These are phyloP conservation scores for Planiliza haematocheilus DNA, from an alignment of 2,113 vertebrate genomes.

Conservation along the genomic window DNA sequence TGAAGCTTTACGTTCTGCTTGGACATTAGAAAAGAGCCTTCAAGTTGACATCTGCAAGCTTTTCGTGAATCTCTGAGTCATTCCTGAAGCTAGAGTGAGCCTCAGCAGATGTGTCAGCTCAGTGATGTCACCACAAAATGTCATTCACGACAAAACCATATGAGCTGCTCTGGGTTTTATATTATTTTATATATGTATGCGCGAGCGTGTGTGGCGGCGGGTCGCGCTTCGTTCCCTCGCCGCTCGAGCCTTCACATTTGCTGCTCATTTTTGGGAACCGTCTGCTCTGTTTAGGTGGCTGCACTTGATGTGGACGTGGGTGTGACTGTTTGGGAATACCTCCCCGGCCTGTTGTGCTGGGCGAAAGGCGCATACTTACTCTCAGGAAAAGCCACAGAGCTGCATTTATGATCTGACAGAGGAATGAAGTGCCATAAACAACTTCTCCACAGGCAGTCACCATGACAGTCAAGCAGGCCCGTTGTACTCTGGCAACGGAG, in stretches of 20 bases:
- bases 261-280: slow-evolving; percentile 39
- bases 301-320: slow-evolving; percentile 50
- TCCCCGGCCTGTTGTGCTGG: slow-evolving; percentile 52
- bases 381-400: slow-evolving; percentile 74
- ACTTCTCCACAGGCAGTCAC: slow-evolving; percentile 51
- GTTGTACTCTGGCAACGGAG: slow-evolving; percentile 1
- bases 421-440: slow-evolving; percentile 74
- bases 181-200: background rate
- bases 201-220: background rate
- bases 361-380: slow-evolving; percentile 59
- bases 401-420: slow-evolving; percentile 78
- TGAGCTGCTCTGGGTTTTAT: slow-evolving; percentile 20
- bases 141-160: slow-evolving; percentile 29
- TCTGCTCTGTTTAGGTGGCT: slow-evolving; percentile 46
- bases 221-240: background rate
- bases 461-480: slow-evolving; percentile 28
- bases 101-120: slow-evolving; percentile 74
- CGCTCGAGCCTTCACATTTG: slow-evolving; percentile 9
- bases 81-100: slow-evolving; percentile 48
- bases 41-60: slow-evolving; percentile 51
- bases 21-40: too few relatives aligned
- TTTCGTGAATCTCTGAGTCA: slow-evolving; percentile 59
- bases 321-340: slow-evolving; percentile 54
- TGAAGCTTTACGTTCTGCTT: background rate
- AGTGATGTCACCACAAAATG: slow-evolving; percentile 72